These are phyloP conservation scores for Lacerta viridis DNA, from an alignment of 2,797 vertebrate species.

Conservation along the genomic window DNA sequence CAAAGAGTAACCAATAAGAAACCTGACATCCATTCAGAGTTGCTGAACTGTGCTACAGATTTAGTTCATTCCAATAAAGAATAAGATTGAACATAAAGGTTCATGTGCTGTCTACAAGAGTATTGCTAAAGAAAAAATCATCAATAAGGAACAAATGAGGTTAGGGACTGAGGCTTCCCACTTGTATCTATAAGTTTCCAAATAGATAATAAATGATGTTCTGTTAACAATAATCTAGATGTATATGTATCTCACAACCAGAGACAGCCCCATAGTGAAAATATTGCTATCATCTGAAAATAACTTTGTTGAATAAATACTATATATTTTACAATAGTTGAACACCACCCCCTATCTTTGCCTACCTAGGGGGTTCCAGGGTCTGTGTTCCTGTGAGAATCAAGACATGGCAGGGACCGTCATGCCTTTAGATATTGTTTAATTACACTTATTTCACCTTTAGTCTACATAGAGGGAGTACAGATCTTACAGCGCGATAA, in stretches of 20 bases:
- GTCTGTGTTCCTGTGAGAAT: too few relatives aligned
- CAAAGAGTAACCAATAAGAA: slow-evolving; percentile 10
- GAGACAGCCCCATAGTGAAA: slow-evolving; percentile 8
- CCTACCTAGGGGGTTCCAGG: too few relatives aligned
- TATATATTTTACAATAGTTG: background rate
- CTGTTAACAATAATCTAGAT: slow-evolving; percentile 19
- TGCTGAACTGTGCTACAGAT: slow-evolving; percentile 23
- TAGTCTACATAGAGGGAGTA: too few relatives aligned
- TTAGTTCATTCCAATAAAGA: slow-evolving; percentile 3
- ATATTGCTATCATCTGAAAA: slow-evolving; percentile 12
- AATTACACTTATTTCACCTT: too few relatives aligned
- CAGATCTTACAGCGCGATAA: too few relatives aligned
- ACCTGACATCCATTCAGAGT: background rate
- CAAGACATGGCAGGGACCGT: too few relatives aligned
- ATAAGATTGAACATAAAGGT: slow-evolving; percentile 21
- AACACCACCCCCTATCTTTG: too few relatives aligned
- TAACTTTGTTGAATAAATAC: slow-evolving; percentile 36
- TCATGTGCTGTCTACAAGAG: slow-evolving; percentile 21
- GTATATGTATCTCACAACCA: background rate
- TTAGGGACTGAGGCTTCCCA: slow-evolving; percentile 2
- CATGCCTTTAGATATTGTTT: too few relatives aligned
- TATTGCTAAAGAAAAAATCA: slow-evolving; percentile 38
- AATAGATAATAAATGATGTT: slow-evolving; percentile 35
- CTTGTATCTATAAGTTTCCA: background rate
- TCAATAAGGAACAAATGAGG: slow-evolving; percentile 24